Evolutionary conservation across 2,797 vertebrate species (phyloP).

Genomic region (Eospalax fontanierii): DNA sequence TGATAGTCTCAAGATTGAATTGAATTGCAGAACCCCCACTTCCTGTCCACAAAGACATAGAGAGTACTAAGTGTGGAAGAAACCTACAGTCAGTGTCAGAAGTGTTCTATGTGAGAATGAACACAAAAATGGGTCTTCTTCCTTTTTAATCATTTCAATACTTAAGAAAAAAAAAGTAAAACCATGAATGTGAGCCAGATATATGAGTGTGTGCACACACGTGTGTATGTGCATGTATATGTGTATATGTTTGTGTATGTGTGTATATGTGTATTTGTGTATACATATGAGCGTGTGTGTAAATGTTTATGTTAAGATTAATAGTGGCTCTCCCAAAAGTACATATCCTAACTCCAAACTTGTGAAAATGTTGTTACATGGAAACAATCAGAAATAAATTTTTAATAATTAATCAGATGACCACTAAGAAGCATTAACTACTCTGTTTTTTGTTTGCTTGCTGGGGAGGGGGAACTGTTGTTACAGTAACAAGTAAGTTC

Average conservation of each 20-base stretch:
- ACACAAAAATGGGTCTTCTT: background rate
- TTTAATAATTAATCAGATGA: background rate
- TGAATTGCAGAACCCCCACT: background rate
- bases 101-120: background rate
- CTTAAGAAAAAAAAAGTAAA: background rate
- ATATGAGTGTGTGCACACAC: background rate
- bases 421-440: background rate
- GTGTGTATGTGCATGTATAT: background rate
- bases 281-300: too few species aligned
- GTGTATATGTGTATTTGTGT: background rate
- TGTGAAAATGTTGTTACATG: background rate
- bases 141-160: background rate
- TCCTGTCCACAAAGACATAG: background rate
- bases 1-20: background rate
- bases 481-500: background rate
- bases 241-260: background rate
- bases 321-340: background rate
- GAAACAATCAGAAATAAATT: background rate
- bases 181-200: background rate
- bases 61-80: too few species aligned
- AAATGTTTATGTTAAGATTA: background rate
- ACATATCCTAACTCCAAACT: background rate
- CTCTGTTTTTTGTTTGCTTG: background rate
- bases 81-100: background rate
- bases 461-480: too few species aligned